Evolutionary conservation across 2,888 invertebrate species (phyloP).

Genomic region (Lymantria dispar): DNA sequence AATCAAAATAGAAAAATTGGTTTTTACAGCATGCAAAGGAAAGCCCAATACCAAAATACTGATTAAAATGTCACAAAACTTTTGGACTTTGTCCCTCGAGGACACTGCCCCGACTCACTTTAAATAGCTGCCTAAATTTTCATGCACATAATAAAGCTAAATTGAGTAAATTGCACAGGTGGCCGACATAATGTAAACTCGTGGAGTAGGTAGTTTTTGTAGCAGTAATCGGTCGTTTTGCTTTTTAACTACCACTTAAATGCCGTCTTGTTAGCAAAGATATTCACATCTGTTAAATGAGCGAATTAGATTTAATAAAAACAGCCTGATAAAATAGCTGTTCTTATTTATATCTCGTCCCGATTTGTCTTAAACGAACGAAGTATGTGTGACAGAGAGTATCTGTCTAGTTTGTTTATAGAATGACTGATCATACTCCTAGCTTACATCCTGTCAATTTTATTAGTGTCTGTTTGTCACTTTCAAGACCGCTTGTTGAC

Average conservation of each 20-base stretch:
- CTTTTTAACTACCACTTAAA: slow-evolving; percentile 43
- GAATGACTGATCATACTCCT: no score
- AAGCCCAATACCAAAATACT: slow-evolving; percentile 14
- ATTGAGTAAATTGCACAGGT: slow-evolving; percentile 68
- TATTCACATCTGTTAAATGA: slow-evolving; percentile 11
- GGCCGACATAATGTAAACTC: slow-evolving; percentile 46
- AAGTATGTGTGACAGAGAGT: no score
- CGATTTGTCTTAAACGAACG: no score
- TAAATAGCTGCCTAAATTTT: slow-evolving; percentile 60
- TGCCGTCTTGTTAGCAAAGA: slow-evolving; percentile 28
- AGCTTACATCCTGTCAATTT: no score
- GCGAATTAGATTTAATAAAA: slow-evolving; percentile 2
- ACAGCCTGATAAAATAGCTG: not conserved
- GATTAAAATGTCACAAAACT: slow-evolving; percentile 42
- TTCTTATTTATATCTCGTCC: no score
- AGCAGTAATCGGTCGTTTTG: slow-evolving; percentile 43
- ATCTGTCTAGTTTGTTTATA: no score
- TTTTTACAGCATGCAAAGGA: no score
- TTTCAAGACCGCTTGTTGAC: no score
- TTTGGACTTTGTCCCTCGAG: slow-evolving; percentile 37
- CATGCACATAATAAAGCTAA: slow-evolving; percentile 63
- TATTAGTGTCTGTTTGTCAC: no score
- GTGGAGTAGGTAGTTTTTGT: slow-evolving; percentile 38
- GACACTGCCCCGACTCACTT: slow-evolving; percentile 43
- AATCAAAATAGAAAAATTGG: no score